These are phyloP conservation scores for Cossypha niveicapilla DNA, from an alignment of 2,797 vertebrate species.

Conservation along the genomic window DNA sequence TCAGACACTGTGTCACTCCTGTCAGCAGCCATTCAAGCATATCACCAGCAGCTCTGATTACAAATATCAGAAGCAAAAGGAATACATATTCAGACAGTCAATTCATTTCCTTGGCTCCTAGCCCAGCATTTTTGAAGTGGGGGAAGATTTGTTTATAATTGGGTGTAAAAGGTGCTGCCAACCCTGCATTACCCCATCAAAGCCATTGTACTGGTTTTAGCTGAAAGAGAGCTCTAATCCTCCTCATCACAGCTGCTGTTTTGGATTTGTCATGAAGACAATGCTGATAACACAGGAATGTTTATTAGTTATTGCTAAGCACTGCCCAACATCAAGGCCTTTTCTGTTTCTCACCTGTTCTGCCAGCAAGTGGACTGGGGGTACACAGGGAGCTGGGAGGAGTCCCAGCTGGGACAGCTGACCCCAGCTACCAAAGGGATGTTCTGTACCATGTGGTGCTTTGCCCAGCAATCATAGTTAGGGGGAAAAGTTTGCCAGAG, in stretches of 20 bases:
- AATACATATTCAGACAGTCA: not conserved
- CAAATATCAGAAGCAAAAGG: not conserved
- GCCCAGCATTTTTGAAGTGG: not conserved
- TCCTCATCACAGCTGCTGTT: not conserved
- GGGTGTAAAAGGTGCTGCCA: not conserved
- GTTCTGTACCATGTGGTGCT: not conserved
- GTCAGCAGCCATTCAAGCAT: not conserved
- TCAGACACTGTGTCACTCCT: not conserved
- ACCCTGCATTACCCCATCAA: not conserved
- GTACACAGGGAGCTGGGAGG: not conserved
- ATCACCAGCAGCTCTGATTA: not conserved
- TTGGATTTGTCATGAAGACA: not conserved
- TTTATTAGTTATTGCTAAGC: not conserved
- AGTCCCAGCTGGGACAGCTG: not conserved
- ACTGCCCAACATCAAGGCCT: not conserved
- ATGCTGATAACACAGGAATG: not conserved
- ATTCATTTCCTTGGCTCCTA: not conserved
- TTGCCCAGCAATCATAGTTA: not conserved
- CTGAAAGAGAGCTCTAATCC: not conserved
- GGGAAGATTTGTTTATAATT: not conserved
- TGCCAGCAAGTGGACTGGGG: fast-evolving
- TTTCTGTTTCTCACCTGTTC: not conserved
- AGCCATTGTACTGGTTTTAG: not conserved
- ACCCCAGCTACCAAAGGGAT: not conserved
- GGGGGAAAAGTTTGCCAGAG: not conserved